Evolutionary conservation across 1,140 invertebrate genomes (phyloP), one percentile per base, ranked within the genome.

Genomic region (Archegozetes longisetosus): DNA sequence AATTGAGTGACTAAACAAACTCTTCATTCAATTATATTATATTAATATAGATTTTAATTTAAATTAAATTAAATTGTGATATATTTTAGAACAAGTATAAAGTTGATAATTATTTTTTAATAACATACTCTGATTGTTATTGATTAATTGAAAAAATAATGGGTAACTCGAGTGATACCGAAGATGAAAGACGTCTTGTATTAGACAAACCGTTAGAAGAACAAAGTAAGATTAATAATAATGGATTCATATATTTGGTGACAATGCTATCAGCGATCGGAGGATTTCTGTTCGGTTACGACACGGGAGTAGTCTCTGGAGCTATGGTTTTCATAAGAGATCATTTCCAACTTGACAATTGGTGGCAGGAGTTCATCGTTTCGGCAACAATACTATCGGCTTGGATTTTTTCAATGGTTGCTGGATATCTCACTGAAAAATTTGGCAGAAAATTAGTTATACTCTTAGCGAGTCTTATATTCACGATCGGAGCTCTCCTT

Each of bases 271-370:
- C 78, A 27, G 77, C 76, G 17, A 72, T 82, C 13, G 80, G 81
- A 20, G 80, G 81, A 6, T 81, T 82, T 65, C 70, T 82, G 3
- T 82, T 83, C 66, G 80, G 80, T 24, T 82, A 83, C 69, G 81
- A 82, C 64, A 82, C 81, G 0, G 80, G 80, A 2, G 79, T 82
- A 23, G 76, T 82, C 13, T 80, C 79, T 1, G 78, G 79, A 2
- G 79, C 81, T n/a, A 79, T 83, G 76, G 70, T 82, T 23, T 71
- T 80, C 13, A 66, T 73, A 23, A 72, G 67, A 52, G 66, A 72
- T 26, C 61, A 75, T 23, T 78, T 78, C 61, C 56, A 70, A n/a
- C 66, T 79, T 52, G 70, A 66, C 24, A 70, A 69, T 22, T 57
- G 74, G 1, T 79, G 76, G 76, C 77, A 80, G 64, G 77, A 78